Evolutionary conservation across 2,888 invertebrate genomes (phyloP).

Genomic region (Anthrax anthrax): DNA sequence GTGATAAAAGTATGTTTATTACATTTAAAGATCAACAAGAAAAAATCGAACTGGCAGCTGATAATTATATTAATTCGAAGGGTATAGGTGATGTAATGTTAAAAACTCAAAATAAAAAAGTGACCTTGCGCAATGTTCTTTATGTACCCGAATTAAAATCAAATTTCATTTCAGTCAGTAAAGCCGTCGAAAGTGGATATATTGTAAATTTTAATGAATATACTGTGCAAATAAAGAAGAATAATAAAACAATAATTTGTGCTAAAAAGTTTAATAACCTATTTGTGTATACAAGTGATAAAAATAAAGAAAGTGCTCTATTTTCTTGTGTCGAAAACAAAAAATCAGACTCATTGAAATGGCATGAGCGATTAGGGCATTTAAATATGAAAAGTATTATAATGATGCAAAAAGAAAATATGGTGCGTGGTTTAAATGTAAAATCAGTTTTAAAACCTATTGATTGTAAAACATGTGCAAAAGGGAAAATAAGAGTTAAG

Average conservation of each 20-base stretch:
- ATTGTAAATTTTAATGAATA: conserved; percentile 4
- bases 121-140: conserved; percentile 10
- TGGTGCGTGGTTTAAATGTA: background rate
- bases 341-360: background rate
- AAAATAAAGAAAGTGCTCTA: too few relatives aligned
- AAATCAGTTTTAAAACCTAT: background rate
- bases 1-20: background rate
- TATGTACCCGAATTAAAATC: conserved; percentile 10
- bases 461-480: conserved; percentile 2
- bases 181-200: conserved; percentile 8
- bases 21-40: background rate
- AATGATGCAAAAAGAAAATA: background rate
- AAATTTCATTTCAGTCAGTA: conserved; percentile 14
- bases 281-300: too few relatives aligned
- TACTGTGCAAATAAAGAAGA: conserved; percentile 4
- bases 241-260: conserved; percentile 1
- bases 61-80: conserved; percentile 8
- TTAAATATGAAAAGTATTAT: background rate
- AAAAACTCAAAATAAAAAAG: background rate
- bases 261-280: conserved; percentile 5
- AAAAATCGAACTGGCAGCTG: background rate
- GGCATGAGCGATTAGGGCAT: background rate
- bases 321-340: too few relatives aligned
- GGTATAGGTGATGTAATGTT: conserved; percentile 5
- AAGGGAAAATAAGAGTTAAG: conserved; percentile 3